Evolutionary conservation across 2,797 vertebrate genomes (phyloP).

Genomic region (Gila robusta): DNA sequence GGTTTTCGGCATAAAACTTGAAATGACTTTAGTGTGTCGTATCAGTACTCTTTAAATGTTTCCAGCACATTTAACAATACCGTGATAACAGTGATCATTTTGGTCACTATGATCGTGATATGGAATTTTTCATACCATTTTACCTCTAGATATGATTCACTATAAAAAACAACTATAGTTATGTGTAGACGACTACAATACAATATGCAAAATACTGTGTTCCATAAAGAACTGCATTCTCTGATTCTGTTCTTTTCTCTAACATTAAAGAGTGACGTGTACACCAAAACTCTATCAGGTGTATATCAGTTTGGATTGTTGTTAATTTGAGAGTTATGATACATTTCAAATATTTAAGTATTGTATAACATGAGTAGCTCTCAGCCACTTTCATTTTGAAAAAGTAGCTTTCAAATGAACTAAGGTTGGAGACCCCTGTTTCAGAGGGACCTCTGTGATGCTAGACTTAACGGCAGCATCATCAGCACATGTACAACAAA

Average conservation of each 20-base stretch:
- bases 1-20: not conserved
- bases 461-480: not conserved
- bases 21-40: no score
- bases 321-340: no score
- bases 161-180: not conserved
- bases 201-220: not conserved
- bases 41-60: not conserved
- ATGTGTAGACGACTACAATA: not conserved
- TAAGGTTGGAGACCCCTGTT: not conserved
- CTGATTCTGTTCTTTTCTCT: not conserved
- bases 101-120: not conserved
- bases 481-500: not conserved
- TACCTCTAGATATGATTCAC: not conserved
- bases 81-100: not conserved
- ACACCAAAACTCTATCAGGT: no score
- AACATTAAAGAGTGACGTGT: not conserved
- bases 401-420: not conserved
- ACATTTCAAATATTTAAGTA: not conserved
- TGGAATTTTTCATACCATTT: not conserved
- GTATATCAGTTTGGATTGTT: no score
- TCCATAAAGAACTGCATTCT: not conserved
- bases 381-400: not conserved
- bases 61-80: not conserved
- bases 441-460: constrained; percentile 15
- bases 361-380: not conserved